These are phyloP conservation scores for Argyresthia albistria DNA, from an alignment of 2,888 invertebrate genomes.

Conservation along the genomic window DNA sequence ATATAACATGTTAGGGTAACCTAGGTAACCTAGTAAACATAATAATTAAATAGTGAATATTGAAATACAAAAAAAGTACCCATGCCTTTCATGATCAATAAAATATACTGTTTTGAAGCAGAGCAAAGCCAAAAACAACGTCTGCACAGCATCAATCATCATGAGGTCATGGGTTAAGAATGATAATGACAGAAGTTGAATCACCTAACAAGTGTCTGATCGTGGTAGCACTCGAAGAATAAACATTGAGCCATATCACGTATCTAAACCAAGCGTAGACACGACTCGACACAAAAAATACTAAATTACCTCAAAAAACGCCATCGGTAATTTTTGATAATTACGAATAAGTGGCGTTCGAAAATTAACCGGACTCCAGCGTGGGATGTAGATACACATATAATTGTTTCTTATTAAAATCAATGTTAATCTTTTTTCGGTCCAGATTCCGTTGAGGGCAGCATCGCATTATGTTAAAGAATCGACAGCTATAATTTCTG, in stretches of 20 bases:
- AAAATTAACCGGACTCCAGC: conserved; percentile 56
- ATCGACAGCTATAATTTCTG: conserved; percentile 73
- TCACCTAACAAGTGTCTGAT: not conserved
- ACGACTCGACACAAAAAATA: conserved; percentile 36
- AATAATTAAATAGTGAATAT: too few species aligned
- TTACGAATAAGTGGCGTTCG: conserved; percentile 50
- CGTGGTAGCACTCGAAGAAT: not conserved
- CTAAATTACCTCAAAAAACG: conserved; percentile 50
- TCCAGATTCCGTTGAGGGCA: conserved; percentile 57
- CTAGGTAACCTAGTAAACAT: too few species aligned
- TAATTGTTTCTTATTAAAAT: conserved; percentile 73
- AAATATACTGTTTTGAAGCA: too few species aligned
- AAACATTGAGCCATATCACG: conserved; percentile 12
- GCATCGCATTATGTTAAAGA: conserved; percentile 68
- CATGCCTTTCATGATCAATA: too few species aligned
- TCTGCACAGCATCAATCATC: too few species aligned
- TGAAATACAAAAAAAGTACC: too few species aligned
- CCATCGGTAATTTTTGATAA: conserved; percentile 67
- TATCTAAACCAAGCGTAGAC: conserved; percentile 11
- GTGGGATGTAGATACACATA: conserved; percentile 63
- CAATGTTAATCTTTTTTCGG: conserved; percentile 69
- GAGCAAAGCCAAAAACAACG: too few species aligned
- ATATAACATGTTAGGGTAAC: too few species aligned
- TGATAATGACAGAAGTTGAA: not conserved
- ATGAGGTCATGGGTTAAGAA: not conserved